Conservation (phyloP, 1,140 invertebrate species). For the Coptotermes formosanus region DNA sequence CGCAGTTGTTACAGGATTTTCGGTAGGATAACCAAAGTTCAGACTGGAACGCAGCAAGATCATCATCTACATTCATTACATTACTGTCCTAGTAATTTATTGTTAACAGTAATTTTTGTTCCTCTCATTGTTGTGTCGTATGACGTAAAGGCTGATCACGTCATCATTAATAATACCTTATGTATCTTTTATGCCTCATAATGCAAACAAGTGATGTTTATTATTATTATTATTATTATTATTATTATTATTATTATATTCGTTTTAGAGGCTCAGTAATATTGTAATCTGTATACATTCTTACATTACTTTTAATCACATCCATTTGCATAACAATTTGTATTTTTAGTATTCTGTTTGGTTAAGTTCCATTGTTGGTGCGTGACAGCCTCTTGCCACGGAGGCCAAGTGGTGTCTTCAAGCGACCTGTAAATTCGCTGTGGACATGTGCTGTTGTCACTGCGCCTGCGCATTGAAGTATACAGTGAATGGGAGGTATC, state of each 20-base stretch:
- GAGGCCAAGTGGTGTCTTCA: neutral
- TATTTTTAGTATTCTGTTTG: neutral
- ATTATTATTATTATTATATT: neutral
- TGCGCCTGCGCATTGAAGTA: neutral
- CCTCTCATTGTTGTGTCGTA: neutral
- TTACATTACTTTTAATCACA: neutral
- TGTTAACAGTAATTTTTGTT: neutral
- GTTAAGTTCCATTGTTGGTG: neutral
- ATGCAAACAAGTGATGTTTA: neutral
- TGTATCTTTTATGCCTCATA: neutral
- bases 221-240: slow-evolving; percentile 19
- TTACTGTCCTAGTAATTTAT: slow-evolving; percentile 3
- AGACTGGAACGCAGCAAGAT: neutral
- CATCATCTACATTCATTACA: neutral
- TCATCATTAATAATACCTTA: slow-evolving; percentile 18
- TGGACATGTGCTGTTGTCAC: neutral
- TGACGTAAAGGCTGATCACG: neutral
- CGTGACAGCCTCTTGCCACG: neutral
- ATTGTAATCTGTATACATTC: neutral
- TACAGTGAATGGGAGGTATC: neutral
- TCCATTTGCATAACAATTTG: neutral
- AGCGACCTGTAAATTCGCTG: slow-evolving; percentile 9
- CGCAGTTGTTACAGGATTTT: too few species aligned
- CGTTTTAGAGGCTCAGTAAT: neutral
- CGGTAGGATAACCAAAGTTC: neutral